Evolutionary conservation across 2,888 invertebrate genomes (phyloP).

Genomic region (Athripsodes cinereus): DNA sequence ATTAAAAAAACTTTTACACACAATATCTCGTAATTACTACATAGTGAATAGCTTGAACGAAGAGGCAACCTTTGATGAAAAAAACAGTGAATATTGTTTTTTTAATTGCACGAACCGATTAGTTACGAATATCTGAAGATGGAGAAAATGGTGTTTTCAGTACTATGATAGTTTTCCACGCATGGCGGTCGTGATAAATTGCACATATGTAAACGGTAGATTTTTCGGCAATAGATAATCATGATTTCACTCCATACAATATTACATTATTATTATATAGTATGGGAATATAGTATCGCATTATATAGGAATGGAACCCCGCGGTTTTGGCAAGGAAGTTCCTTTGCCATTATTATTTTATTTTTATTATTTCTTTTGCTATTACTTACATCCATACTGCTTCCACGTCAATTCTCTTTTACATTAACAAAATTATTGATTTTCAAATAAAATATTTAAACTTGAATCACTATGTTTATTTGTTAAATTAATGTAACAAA

Average conservation of each 20-base stretch:
- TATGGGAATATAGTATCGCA: too few species aligned
- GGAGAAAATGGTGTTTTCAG: slow-evolving; percentile 1
- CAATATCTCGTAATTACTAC: too few species aligned
- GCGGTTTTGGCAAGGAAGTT: slow-evolving; percentile 25
- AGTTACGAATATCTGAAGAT: not conserved
- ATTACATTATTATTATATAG: not conserved
- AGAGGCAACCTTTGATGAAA: too few species aligned
- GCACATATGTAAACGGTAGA: slow-evolving; percentile 26
- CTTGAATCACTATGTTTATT: too few species aligned
- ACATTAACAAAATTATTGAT: too few species aligned
- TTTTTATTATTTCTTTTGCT: not conserved
- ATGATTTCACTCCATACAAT: slow-evolving; percentile 13
- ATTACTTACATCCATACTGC: not conserved
- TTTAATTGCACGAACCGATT: not conserved
- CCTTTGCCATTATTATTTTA: slow-evolving; percentile 4
- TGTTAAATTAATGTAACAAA: too few species aligned
- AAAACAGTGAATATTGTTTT: not conserved
- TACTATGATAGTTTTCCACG: slow-evolving; percentile 6
- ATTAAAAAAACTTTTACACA: too few species aligned
- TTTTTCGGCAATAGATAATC: slow-evolving; percentile 25
- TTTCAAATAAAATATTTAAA: too few species aligned
- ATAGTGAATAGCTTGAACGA: too few species aligned
- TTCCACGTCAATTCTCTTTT: too few species aligned
- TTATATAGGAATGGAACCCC: slow-evolving; percentile 15
- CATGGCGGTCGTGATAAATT: slow-evolving; percentile 20